Evolutionary conservation across 1,140 invertebrate genomes (phyloP).

Genomic region (Brachionus manjavacas): DNA sequence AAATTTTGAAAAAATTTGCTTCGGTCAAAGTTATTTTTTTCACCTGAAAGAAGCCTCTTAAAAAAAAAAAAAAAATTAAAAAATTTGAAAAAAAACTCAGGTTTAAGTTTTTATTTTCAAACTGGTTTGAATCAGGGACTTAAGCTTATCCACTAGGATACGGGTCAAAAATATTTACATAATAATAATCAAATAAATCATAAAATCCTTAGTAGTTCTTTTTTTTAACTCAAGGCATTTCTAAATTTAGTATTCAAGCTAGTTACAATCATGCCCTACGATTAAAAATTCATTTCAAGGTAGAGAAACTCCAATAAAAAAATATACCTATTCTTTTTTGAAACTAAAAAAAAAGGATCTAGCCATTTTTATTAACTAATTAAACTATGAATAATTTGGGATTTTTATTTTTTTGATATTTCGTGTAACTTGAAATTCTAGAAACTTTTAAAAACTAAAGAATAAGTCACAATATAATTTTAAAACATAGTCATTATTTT

Average conservation of each 20-base stretch:
- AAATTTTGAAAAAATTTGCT: background rate
- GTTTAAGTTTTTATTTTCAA: background rate
- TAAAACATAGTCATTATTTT: background rate
- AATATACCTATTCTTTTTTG: background rate
- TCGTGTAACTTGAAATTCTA: background rate
- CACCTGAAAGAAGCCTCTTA: background rate
- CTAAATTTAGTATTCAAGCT: background rate
- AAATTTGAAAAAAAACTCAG: background rate
- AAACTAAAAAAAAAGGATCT: background rate
- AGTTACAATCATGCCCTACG: background rate
- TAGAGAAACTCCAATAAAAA: background rate
- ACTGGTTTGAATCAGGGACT: background rate
- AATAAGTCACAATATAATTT: background rate
- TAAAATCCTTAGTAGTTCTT: background rate
- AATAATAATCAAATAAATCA: background rate
- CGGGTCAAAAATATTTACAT: background rate
- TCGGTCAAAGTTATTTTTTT: background rate
- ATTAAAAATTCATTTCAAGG: background rate
- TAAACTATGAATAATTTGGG: conserved; percentile 1
- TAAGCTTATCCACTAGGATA: background rate
- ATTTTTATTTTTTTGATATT: background rate
- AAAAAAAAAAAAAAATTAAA: background rate
- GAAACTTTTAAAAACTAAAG: conserved; percentile 8
- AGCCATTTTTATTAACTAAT: conserved; percentile 1
- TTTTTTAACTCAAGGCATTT: background rate